These are phyloP conservation scores for Amyelois transitella DNA, from an alignment of 1,140 invertebrate genomes.

Conservation along the genomic window DNA sequence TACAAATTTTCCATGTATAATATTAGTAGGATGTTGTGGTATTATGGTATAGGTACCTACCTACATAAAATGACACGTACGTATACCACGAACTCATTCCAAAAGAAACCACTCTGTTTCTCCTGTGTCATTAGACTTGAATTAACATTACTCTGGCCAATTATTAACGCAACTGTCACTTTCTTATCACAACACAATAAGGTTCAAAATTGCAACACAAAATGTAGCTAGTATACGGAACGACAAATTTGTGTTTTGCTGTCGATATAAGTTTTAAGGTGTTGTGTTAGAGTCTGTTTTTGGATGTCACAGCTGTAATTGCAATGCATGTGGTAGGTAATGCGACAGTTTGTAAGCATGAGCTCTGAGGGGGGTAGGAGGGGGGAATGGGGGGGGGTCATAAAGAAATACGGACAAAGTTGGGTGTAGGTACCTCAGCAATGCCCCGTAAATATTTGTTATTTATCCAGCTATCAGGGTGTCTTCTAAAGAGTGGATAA, in stretches of 20 bases:
- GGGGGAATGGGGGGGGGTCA: conserved; percentile 19
- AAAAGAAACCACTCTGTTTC: conserved; percentile 40
- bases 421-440: conserved; percentile 55
- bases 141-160: conserved; percentile 49
- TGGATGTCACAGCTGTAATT: conserved; percentile 17
- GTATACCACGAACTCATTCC: conserved; percentile 36
- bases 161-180: conserved; percentile 11
- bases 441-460: conserved; percentile 47
- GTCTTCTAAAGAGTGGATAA: neutral
- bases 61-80: neutral
- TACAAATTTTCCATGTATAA: too few relatives aligned
- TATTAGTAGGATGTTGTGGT: too few relatives aligned
- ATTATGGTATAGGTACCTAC: neutral
- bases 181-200: conserved; percentile 27
- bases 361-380: conserved; percentile 37
- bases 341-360: conserved; percentile 73
- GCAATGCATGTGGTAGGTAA: conserved; percentile 53
- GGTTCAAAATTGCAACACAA: conserved; percentile 32
- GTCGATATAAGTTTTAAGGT: conserved; percentile 1
- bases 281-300: conserved; percentile 33
- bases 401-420: conserved; percentile 62
- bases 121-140: conserved; percentile 62
- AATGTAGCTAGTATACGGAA: conserved; percentile 24
- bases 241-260: conserved; percentile 21
- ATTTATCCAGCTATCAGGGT: conserved; percentile 12